Evolutionary conservation across 30 jellyfish, hydroid and myxozoan genomes (phyloP).

Genomic region (Turritopsis dohrnii): DNA sequence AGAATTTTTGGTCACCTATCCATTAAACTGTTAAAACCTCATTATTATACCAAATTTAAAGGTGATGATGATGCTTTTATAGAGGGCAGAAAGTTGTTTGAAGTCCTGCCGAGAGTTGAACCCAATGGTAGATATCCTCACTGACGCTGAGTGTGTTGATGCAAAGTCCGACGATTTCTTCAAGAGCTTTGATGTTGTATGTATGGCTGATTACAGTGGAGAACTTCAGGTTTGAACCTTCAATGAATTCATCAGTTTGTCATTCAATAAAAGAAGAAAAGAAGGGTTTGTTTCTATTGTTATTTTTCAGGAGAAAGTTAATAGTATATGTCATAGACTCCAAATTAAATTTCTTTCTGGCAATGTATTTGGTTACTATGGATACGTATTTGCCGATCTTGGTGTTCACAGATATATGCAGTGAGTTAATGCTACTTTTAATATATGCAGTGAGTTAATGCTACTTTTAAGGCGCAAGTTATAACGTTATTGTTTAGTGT

Average conservation of each 20-base stretch:
- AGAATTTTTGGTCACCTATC: not conserved
- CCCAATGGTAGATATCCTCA: slow-evolving; percentile 94
- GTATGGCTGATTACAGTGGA: slow-evolving; percentile 58
- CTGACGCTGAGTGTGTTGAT: slow-evolving; percentile 44
- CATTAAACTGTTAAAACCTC: not conserved
- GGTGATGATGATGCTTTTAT: not conserved
- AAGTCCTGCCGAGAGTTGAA: slow-evolving; percentile 63
- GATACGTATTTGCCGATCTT: slow-evolving; percentile 87
- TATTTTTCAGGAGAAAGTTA: slow-evolving; percentile 51
- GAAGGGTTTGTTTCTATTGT: not conserved
- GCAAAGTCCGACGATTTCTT: slow-evolving; percentile 60
- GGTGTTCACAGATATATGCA: slow-evolving; percentile 65
- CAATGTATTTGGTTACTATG: slow-evolving; percentile 74
- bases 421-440: slow-evolving; percentile 40
- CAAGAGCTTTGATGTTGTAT: slow-evolving; percentile 78
- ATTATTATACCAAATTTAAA: not conserved
- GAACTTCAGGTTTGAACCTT: slow-evolving; percentile 53
- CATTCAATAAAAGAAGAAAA: not conserved
- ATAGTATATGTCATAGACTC: slow-evolving; percentile 56
- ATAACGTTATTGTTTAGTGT: not conserved
- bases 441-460: slow-evolving; percentile 69
- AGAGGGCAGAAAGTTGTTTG: slow-evolving; percentile 82
- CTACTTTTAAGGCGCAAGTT: not conserved
- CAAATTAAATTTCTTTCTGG: slow-evolving; percentile 74
- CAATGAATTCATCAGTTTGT: not conserved